A percentile compares a stretch with the other conserved stretches of the same genome.
Conservation (phyloP, 2,888 invertebrate species). For the Caradrina kadenii region DNA sequence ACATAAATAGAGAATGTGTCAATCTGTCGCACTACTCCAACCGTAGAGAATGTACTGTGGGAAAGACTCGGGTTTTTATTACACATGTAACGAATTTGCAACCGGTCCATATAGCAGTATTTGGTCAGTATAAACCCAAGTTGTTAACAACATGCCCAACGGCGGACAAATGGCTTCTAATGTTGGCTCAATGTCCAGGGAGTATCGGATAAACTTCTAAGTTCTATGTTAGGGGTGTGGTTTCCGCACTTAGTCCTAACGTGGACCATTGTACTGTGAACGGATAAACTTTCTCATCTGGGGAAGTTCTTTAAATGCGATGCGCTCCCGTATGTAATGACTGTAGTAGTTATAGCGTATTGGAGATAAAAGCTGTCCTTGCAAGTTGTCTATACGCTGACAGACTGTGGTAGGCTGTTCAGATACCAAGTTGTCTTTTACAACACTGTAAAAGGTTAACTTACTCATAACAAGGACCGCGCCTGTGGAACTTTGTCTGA, state of each 20-base stretch:
- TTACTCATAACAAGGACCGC: conserved; percentile 10
- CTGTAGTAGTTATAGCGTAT: no score
- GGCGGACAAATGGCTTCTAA: not conserved
- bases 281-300: no score
- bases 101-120: not conserved
- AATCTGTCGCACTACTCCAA: conserved; percentile 13
- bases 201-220: not conserved
- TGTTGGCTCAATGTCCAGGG: no score
- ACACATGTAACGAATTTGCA: not conserved
- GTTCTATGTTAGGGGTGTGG: no score
- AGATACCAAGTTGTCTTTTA: conserved; percentile 15
- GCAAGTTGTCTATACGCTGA: not conserved
- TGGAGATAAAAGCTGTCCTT: not conserved
- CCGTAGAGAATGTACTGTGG: not conserved
- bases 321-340: not conserved
- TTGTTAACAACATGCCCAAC: not conserved
- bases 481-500: conserved; percentile 7
- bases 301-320: not conserved
- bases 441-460: conserved; percentile 46
- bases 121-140: not conserved
- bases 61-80: not conserved
- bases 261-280: no score
- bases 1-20: conserved; percentile 25
- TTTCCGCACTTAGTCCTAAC: no score
- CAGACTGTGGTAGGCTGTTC: conserved; percentile 2